Conservation (phyloP, 2,113 vertebrate genomes). For the Colius striatus region DNA sequence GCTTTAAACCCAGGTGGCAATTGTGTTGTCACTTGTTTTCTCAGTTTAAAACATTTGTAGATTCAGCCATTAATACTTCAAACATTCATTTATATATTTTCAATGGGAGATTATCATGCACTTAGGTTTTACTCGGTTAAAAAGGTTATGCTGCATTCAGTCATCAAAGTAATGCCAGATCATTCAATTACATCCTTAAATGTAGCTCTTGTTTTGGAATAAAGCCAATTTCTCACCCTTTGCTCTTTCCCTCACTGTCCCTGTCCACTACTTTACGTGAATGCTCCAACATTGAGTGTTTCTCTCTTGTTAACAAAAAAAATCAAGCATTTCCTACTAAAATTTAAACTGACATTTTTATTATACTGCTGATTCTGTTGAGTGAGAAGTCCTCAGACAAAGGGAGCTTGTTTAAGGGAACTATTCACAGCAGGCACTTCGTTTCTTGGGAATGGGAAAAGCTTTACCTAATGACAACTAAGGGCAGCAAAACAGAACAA, state of each 20-base stretch:
- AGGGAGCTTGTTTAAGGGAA: constrained; percentile 63
- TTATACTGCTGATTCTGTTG: constrained; percentile 65
- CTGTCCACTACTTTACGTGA: constrained; percentile 67
- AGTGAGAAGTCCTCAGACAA: constrained; percentile 72
- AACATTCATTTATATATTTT: constrained; percentile 38
- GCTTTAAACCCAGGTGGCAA: constrained; percentile 9
- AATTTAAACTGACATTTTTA: constrained; percentile 74
- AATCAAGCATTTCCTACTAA: constrained; percentile 64
- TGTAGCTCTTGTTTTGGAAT: constrained; percentile 46
- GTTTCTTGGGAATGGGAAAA: constrained; percentile 67
- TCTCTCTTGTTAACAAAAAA: constrained; percentile 62
- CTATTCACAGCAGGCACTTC: constrained; percentile 68
- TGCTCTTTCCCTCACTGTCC: constrained; percentile 43
- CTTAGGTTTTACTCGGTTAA: constrained; percentile 56
- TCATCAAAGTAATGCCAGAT: constrained; percentile 64
- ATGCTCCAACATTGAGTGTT: constrained; percentile 55
- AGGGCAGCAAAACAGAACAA: constrained; percentile 54
- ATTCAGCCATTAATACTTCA: constrained; percentile 47
- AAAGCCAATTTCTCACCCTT: constrained; percentile 66
- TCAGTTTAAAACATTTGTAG: constrained; percentile 50
- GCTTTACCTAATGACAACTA: constrained; percentile 70
- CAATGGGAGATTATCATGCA: constrained; percentile 28
- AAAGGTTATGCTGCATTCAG: constrained; percentile 50
- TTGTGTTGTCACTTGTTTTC: neutral
- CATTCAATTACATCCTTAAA: constrained; percentile 63